phyloP scores from a whole-genome alignment of 2,797 vertebrate species.

The Lutjanus argentimaculatus region DNA sequence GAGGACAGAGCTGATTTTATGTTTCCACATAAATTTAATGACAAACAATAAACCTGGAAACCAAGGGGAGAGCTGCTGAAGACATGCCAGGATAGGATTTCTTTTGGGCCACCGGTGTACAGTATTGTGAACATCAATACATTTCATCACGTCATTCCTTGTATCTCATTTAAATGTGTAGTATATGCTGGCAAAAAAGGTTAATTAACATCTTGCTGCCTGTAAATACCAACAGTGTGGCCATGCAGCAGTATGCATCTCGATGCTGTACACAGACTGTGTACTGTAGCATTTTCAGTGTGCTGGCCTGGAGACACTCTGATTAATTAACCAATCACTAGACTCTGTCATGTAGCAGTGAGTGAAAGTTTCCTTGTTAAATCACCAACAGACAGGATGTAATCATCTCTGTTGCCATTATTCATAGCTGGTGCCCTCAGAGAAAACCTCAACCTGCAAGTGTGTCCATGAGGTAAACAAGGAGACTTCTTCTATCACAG shows the following conservation, averaged over 20 bases:
- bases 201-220: constrained; percentile 2
- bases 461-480: not conserved
- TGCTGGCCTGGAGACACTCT: constrained; percentile 12
- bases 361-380: constrained; percentile 25
- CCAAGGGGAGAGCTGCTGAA: not conserved
- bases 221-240: not conserved
- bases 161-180: not conserved
- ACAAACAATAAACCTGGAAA: constrained; percentile 18
- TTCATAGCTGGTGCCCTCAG: not conserved
- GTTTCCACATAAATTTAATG: constrained; percentile 11
- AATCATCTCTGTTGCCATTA: constrained; percentile 21
- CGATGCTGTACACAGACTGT: not conserved
- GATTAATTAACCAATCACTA: constrained; percentile 45
- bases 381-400: constrained; percentile 5
- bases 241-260: not conserved
- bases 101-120: not conserved
- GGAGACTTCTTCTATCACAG: not conserved
- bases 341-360: constrained; percentile 19
- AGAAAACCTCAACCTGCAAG: constrained; percentile 14
- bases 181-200: not conserved
- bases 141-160: constrained; percentile 5
- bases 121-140: not conserved
- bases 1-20: not conserved
- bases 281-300: not conserved
- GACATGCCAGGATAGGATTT: not conserved